Base-by-base conservation (phyloP, 2,888 invertebrate species). In the Dasysyrphus albostriatus region DNA sequence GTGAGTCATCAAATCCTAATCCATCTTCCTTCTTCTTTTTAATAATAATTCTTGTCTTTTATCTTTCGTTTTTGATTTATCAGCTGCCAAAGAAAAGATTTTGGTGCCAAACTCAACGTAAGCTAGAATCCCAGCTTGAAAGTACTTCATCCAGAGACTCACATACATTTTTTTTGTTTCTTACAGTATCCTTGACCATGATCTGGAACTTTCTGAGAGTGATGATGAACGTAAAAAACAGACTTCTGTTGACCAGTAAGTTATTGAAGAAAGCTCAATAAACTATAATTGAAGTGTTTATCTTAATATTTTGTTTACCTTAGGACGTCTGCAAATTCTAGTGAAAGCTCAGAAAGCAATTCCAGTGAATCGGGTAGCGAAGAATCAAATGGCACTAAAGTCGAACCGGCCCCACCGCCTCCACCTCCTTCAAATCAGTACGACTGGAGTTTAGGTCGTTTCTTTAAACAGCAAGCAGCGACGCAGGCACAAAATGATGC, bases 121-220 rank as follows among this genome's bases (percentile, higher is more conserved):
- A 89, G 91, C 89, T 47, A 12, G 29, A 67, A 10, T 14, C 1
- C 10, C 6, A 42, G 19, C 9, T 29, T 12, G 0, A 19, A 29
- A 24, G 19, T 16, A 24, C 2, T 32, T 39, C 1, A 12, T 6
- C 4, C 10, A n/a, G 0, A 24, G 7, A 42, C 42, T 32, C 2
- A 9, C 16, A 32, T 58, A 8, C 0, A 1, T 6, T 24, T 75
- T 24, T 42, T 51, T 69, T 72, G 59, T 61, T 74, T 37, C 88
- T 93, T 93, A n/a, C 92, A 94, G 94, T 72, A 93, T 94, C 89
- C 92, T 95, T 88, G 93, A 94, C 89, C 95, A 95, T 91, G 96
- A 97, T 93, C 94, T 97, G 89, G 95, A 95, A 83, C 92, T 97
- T 80, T 96, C 97, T 19, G 97, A 96, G 91, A 97, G 96, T 90